Evolutionary conservation across 2,113 vertebrate species (phyloP).

Genomic region (Tauraco erythrolophus): DNA sequence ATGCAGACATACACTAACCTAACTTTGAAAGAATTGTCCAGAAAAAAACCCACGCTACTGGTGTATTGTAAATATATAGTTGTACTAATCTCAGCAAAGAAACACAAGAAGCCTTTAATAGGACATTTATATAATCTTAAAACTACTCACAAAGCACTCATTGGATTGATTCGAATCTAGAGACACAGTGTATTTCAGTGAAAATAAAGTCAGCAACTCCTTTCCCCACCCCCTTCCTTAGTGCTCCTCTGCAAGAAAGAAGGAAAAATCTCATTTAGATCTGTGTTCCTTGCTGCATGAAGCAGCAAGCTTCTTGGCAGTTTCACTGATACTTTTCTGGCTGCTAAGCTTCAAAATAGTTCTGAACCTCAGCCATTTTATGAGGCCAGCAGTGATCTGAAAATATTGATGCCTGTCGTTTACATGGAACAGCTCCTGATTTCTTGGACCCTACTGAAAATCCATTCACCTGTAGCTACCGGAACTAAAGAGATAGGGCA

Average conservation of each 20-base stretch:
- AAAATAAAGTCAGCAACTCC: neutral
- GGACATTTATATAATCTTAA: neutral
- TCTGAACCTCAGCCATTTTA: slow-evolving; percentile 26
- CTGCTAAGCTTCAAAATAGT: neutral
- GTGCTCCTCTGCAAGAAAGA: neutral
- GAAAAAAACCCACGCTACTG: neutral
- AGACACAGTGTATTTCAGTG: neutral
- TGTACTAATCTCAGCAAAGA: neutral
- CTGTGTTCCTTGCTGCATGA: neutral
- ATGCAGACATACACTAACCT: neutral
- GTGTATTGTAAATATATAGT: neutral
- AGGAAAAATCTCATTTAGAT: slow-evolving; percentile 15
- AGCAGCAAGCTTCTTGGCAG: slow-evolving; percentile 37
- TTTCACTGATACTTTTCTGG: slow-evolving; percentile 23
- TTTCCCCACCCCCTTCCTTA: neutral
- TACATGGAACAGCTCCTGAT: neutral
- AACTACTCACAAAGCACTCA: neutral
- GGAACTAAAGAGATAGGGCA: neutral
- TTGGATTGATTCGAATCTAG: neutral
- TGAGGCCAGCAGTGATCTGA: neutral
- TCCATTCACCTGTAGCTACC: neutral
- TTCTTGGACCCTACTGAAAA: neutral
- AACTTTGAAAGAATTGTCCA: neutral
- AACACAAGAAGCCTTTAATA: neutral
- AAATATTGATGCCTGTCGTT: neutral